Evolutionary conservation across 2,888 invertebrate species (phyloP), one percentile per base, ranked within the genome.

Genomic region (Eupithecia vulgata): DNA sequence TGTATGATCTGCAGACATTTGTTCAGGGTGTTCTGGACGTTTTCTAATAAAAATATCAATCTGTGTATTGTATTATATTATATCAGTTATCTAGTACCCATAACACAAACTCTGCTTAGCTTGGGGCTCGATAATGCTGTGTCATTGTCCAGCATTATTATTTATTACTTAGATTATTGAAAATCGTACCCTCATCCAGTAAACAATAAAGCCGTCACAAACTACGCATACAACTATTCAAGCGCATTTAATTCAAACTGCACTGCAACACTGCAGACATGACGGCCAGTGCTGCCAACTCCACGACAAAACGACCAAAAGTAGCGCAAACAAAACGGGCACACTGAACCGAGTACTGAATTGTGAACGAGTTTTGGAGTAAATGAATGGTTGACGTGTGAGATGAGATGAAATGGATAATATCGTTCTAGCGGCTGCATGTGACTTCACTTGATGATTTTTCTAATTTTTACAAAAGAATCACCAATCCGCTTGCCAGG

Each of bases 201-300:
- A 57, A 57, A 57, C 61, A 61, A 61, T 34, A 61, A 34, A 42
- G 42, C 21, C 30, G 37, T 37, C 37, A 37, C 30, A 67, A 70
- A 67, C 37, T 45, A 65, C 34, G 37, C 42, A 42, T 65, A 59
- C 48, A 48, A 73, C 73, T 61, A 73, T 70, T 68, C 65, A 76
- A 52, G 72, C 62, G 59, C 75, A 74, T 79, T 79, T 78, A 74
- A 79, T 74, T 76, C 71, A 75, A 79, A 79, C 75, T 76, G 72
- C 25, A 67, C 72, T 77, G 83, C 80, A 81, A 78, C 81, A 78
- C 80, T 79, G 80, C 80, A 80, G 82, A 90, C 84, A 84, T 88
- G 89, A 86, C 87, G 88, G 82, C 78, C 84, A 84, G 83, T 86
- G 88, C 83, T 88, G 84, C 87, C 87, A 90, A 90, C 88, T 89